These are phyloP conservation scores for Haliclystus octoradiatus DNA, from an alignment of 30 jellyfish, hydroid and myxozoan species.

Conservation along the genomic window DNA sequence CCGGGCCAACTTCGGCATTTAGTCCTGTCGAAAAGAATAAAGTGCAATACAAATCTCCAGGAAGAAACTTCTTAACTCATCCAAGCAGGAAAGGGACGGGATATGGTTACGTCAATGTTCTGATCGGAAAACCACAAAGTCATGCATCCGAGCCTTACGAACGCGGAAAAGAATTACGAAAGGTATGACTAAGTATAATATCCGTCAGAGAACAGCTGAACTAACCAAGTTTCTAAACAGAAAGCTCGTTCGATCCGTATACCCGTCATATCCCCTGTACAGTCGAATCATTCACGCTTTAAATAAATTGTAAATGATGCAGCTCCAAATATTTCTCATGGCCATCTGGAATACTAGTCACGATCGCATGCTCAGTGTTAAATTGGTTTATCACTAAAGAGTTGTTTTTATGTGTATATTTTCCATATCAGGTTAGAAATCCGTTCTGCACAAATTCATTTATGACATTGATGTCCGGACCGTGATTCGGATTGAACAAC, in stretches of 20 bases:
- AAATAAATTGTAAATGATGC: too few species aligned
- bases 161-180: constrained; percentile 57
- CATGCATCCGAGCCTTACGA: constrained; percentile 85
- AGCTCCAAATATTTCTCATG: too few species aligned
- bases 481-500: too few species aligned
- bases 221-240: neutral
- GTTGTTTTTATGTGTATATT: too few species aligned
- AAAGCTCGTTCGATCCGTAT: neutral
- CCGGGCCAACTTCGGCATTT: constrained; percentile 65
- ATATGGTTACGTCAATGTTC: constrained; percentile 87
- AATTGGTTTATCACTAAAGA: too few species aligned
- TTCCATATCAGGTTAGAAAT: too few species aligned
- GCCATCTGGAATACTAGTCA: too few species aligned
- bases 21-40: constrained; percentile 45
- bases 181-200: constrained; percentile 21
- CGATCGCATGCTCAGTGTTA: too few species aligned
- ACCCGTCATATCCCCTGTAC: too few species aligned
- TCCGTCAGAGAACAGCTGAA: neutral
- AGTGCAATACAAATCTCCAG: constrained; percentile 65
- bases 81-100: constrained; percentile 92
- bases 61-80: constrained; percentile 73
- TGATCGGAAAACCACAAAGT: constrained; percentile 80
- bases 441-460: too few species aligned
- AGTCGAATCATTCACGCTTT: too few species aligned
- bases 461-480: too few species aligned